Evolutionary conservation across 2,113 vertebrate genomes (phyloP), one percentile per base, ranked within the genome.

Genomic region (Campylomormyrus tamandua): DNA sequence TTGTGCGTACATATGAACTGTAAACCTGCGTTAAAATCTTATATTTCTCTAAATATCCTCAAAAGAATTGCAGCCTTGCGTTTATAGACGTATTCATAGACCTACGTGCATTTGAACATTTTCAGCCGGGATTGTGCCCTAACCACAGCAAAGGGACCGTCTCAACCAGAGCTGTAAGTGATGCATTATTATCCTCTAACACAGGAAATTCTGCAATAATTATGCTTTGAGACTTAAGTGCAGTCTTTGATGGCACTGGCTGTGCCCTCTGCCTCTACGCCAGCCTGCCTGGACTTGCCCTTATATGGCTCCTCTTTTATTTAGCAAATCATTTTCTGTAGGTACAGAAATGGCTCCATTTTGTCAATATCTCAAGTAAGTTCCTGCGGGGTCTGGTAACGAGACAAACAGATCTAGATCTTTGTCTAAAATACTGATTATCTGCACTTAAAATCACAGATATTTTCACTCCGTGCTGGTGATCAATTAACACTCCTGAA

Each of bases 151-250:
- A 84, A 84, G 83, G 19, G 24, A 84, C 83, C 8, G 83, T 48
- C 83, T 84, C 39, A 84, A 48, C 83, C 83, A 5, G 45, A 84
- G 83, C 83, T n/a, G 45, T 84, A 48, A 84, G 45, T 84, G 83
- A 84, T 84, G 45, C 74, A 80, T 80, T 80, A 80, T 80, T 84
- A 84, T 84, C 83, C 83, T 84, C 83, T 84, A 84, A 84, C 83
- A 84, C 83, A 84, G 83, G 42, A 84, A 45, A 84, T 84, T 84
- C 45, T 84, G 39, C 83, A 84, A 84, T 45, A 84, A 48, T 84
- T 84, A 84, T 84, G 83, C 83, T 84, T 48, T 48, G 45, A 48
- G 83, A 84, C 83, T 84, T 46, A 48, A 84, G 83, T 84, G 39
- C 45, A n/a, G 83, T 24, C 45, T 84, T 84, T 84, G 83, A 84